phyloP scores from a whole-genome alignment of 2,888 invertebrate genomes.

The Osmoderma eremita region DNA sequence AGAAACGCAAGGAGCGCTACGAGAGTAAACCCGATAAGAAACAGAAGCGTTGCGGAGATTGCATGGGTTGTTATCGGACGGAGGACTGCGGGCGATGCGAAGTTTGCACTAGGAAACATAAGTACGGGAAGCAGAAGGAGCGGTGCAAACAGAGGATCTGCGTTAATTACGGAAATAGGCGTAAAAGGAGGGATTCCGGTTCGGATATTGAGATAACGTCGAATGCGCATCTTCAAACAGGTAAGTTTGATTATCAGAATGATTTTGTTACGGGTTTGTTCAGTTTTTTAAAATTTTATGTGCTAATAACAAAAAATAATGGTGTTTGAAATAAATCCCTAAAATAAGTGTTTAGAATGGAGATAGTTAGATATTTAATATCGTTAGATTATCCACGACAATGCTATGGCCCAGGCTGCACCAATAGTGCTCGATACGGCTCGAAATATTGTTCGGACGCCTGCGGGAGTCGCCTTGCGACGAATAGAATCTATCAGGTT shows the following conservation, averaged over 20 bases:
- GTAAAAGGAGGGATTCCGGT: slow-evolving; percentile 59
- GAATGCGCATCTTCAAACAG: slow-evolving; percentile 68
- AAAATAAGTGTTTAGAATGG: no score
- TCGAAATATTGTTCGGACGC: slow-evolving; percentile 95
- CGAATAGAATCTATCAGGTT: slow-evolving; percentile 84
- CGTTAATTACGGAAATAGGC: slow-evolving; percentile 59
- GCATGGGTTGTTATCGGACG: slow-evolving; percentile 76
- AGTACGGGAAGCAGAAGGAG: slow-evolving; percentile 60
- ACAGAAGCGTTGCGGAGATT: slow-evolving; percentile 76
- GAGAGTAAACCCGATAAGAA: slow-evolving; percentile 63
- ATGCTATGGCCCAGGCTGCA: slow-evolving; percentile 93
- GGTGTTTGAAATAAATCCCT: no score
- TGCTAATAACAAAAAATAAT: no score
- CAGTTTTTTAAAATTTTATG: no score
- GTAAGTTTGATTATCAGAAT: slow-evolving; percentile 8
- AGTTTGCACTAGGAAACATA: slow-evolving; percentile 65
- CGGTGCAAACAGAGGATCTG: slow-evolving; percentile 67
- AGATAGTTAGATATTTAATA: no score
- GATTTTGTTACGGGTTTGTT: no score
- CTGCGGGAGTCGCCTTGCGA: slow-evolving; percentile 90
- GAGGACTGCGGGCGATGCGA: slow-evolving; percentile 80
- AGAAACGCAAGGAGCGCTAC: slow-evolving; percentile 55
- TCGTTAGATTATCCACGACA: slow-evolving; percentile 72
- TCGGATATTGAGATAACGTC: slow-evolving; percentile 63
- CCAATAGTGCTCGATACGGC: slow-evolving; percentile 75